Evolutionary conservation across 2,797 vertebrate genomes (phyloP).

Genomic region (Hylomyscus alleni): DNA sequence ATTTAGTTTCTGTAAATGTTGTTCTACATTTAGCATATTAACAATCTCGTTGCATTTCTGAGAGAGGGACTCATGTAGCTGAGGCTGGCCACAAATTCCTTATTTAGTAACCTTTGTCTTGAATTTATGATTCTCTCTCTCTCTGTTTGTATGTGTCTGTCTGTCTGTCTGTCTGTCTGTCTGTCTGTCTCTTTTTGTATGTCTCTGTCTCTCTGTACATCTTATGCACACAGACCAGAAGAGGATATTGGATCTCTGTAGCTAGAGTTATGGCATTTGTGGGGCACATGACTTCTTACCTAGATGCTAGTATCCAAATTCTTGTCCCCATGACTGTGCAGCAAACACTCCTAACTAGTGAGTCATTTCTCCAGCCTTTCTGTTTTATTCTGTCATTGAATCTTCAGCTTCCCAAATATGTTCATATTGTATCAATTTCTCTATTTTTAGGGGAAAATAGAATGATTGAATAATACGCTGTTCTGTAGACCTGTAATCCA

Average conservation of each 20-base stretch:
- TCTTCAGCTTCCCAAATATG: background rate
- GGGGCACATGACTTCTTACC: background rate
- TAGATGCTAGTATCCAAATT: background rate
- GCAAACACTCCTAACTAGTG: too few species aligned
- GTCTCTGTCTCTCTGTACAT: too few species aligned
- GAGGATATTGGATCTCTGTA: background rate
- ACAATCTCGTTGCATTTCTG: background rate
- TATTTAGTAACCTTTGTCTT: background rate
- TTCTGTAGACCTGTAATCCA: background rate
- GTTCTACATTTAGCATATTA: conserved; percentile 26
- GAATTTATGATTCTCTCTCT: too few species aligned
- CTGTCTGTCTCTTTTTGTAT: too few species aligned
- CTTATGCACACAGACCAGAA: background rate
- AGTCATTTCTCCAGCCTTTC: too few species aligned
- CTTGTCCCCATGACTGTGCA: too few species aligned
- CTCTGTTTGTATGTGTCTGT: too few species aligned
- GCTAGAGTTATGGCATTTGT: background rate
- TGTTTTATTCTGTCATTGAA: background rate
- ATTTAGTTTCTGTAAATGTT: conserved; percentile 8
- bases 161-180: too few species aligned
- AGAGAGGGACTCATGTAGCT: background rate
- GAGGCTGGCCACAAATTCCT: background rate
- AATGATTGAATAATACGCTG: background rate
- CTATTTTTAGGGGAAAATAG: background rate
- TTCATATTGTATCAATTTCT: background rate